Evolutionary conservation across 1,140 invertebrate species (phyloP), one percentile per base, ranked within the genome.

Genomic region (Mycetomoellerius zeteki): DNA sequence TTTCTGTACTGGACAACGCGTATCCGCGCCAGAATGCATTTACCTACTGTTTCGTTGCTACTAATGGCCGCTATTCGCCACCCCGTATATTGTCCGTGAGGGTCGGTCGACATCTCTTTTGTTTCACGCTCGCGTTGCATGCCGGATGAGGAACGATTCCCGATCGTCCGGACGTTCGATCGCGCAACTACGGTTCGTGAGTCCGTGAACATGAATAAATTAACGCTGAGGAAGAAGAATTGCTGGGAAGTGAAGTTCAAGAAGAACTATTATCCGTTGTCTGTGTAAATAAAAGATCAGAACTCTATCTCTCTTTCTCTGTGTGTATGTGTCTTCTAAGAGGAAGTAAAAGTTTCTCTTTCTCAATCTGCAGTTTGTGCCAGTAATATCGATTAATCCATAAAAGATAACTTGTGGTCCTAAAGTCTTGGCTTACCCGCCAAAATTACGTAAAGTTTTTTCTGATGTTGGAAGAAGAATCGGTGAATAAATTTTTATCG

Each of bases 41-140:
- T 69, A 77, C 89, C 89, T 87, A 87, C 87, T 89, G 89, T 91
- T 91, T 91, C 90, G 87, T 87, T 91, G 89, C 80, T 86, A 86
- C 77, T 86, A 86, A 88, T 87, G 78, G 78, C 58, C 56, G 78
- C 69, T 47, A 72, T 84, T 82, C 86, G 78, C 81, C 67, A 87
- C 76, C 71, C 69, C 47, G 72, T 86, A 75, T 85, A 90, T 90
- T 90, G 89, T 90, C 64, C 47, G 16, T 72, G 71, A 85, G 89
- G 69, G 81, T 54, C 78, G 77, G 37, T 33, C 54, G 89, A 60
- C 82, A 62, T 77, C 86, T 82, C 89, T 90, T 90, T 90, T 90
- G 89, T 90, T 78, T 21, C n/a, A 8, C 12, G 37, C 47, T 7
- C 21, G 27, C 69, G 82, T 90, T 86, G 62, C 87, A 86, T 82